Evolutionary conservation across 2,888 invertebrate genomes (phyloP), one percentile per base, ranked within the genome.

Genomic region (Neocrepidodera transversa): DNA sequence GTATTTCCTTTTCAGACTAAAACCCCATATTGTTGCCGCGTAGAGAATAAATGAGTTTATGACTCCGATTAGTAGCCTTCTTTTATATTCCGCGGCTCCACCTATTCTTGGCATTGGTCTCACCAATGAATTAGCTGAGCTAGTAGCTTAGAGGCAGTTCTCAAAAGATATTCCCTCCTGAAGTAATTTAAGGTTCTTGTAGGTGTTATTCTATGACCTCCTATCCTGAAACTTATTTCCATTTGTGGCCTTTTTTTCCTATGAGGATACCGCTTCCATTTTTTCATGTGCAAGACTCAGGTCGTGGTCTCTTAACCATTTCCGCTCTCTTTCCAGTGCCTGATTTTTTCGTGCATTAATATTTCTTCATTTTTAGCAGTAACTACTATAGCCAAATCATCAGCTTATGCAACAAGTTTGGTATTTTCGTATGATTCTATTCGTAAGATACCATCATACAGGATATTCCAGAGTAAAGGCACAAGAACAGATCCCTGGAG

Each of bases 381-480:
- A 5, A 23, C 23, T 6, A 23, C 3, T 3, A 23, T 6, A 5
- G 23, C 23, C 6, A 23, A 23, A 6, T 23, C 23, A 23, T 23
- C 3, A 6, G 23, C 23, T 3, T 23, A 23, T 23, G 23, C 23
- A 23, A 23, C 6, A 5, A 23, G 6, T 6, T 23, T 23, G 3
- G 6, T 6, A 23, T 23, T 23, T 6, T 23, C 23, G 3, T 3
- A 6, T 23, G 6, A 5, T 23, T 47, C 38, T 1, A 48, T 6
- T 10, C 26, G 32, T 11, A 65, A 53, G 2, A 63, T 47, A 1
- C 54, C 55, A 11, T 64, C 51, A 17, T 55, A 62, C 5, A 55
- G 14, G 2, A 58, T 13, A 13, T 66, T 64, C 66, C 64, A 66
- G 16, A 66, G 32, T 2, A 32, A 11, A 0, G 67, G 64, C 0